phyloP scores from a whole-genome alignment of 2,888 invertebrate species.

The Cryptus viduatorius region DNA sequence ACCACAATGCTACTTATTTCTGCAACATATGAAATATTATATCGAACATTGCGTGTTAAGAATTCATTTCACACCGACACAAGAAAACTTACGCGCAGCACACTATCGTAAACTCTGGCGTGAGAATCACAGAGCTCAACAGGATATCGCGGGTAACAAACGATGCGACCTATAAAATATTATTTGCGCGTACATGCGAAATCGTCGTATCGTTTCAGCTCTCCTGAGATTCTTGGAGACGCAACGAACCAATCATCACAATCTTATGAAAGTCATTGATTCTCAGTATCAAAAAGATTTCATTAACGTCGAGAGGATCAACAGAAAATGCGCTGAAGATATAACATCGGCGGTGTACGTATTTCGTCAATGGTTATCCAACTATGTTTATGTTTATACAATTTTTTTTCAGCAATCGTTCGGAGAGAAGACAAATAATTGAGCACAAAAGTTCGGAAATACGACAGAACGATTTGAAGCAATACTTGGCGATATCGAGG shows the following conservation, averaged over 20 bases:
- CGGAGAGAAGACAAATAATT: conserved; percentile 60
- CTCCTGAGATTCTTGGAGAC: conserved; percentile 51
- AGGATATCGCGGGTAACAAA: conserved; percentile 61
- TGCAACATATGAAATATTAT: conserved; percentile 63
- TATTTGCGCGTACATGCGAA: not conserved
- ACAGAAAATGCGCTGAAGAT: conserved; percentile 59
- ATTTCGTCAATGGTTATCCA: not conserved
- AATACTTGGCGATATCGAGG: conserved; percentile 49
- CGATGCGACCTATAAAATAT: not conserved
- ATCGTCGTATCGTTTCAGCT: conserved; percentile 35
- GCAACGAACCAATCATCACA: conserved; percentile 55
- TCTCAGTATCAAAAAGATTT: conserved; percentile 56
- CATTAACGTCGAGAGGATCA: conserved; percentile 52
- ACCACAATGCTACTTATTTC: conserved; percentile 49
- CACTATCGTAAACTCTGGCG: conserved; percentile 61
- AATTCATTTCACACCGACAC: conserved; percentile 47
- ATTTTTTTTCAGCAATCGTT: conserved; percentile 57
- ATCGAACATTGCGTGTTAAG: conserved; percentile 62
- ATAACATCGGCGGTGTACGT: conserved; percentile 59
- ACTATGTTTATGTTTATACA: not conserved
- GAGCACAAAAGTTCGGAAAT: conserved; percentile 61
- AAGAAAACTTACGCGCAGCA: conserved; percentile 40
- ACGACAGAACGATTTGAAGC: conserved; percentile 59
- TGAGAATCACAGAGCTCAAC: conserved; percentile 64
- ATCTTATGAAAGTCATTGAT: conserved; percentile 50